These are phyloP conservation scores for Argyra leucocephala DNA, from an alignment of 2,888 invertebrate species.

Conservation along the genomic window DNA sequence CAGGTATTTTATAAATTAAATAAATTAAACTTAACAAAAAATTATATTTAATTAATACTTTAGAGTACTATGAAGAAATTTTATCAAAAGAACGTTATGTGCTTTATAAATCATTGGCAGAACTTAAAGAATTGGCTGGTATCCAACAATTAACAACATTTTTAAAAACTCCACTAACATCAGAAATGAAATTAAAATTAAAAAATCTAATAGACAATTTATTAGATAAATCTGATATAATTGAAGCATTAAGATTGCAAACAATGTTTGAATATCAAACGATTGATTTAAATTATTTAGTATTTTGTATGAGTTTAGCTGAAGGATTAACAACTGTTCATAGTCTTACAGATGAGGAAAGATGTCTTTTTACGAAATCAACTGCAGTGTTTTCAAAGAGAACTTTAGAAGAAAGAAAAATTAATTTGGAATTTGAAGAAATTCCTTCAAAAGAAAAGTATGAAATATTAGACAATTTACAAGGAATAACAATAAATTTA, in stretches of 20 bases:
- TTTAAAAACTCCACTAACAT: slow-evolving; percentile 30
- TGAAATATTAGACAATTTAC: slow-evolving; percentile 41
- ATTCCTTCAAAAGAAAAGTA: slow-evolving; percentile 40
- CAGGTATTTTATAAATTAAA: slow-evolving; percentile 18
- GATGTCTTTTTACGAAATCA: slow-evolving; percentile 46
- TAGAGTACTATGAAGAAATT: slow-evolving; percentile 40
- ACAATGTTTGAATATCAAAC: slow-evolving; percentile 42
- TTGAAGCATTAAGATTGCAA: slow-evolving; percentile 49
- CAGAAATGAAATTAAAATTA: slow-evolving; percentile 35
- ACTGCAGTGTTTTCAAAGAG: slow-evolving; percentile 39
- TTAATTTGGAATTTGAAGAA: slow-evolving; percentile 37
- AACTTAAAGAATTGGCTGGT: slow-evolving; percentile 40
- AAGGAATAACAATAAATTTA: slow-evolving; percentile 46
- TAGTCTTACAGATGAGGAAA: slow-evolving; percentile 54
- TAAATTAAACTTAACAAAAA: neutral
- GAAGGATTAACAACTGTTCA: slow-evolving; percentile 50
- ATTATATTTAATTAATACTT: neutral
- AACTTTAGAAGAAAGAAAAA: slow-evolving; percentile 29
- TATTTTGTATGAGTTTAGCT: slow-evolving; percentile 52
- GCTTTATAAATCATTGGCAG: slow-evolving; percentile 40
- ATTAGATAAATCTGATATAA: slow-evolving; percentile 49
- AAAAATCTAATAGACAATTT: slow-evolving; percentile 44
- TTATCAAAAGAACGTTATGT: slow-evolving; percentile 39
- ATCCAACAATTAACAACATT: slow-evolving; percentile 39
- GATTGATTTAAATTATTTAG: slow-evolving; percentile 49